Conservation (phyloP, 2,113 vertebrate species). For the Mormyrus iriodes region DNA sequence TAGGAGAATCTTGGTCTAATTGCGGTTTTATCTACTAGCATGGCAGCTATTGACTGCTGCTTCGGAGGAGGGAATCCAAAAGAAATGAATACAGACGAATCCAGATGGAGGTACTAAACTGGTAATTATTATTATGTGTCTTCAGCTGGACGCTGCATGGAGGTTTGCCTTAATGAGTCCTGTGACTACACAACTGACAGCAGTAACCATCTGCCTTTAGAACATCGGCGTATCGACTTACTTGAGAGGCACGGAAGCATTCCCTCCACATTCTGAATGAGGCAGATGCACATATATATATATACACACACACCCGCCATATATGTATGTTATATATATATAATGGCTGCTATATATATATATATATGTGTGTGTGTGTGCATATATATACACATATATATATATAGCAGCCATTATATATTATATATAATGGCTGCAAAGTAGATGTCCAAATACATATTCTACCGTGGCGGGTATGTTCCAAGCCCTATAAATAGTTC, state of each 20-base stretch:
- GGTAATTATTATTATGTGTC: slow-evolving; percentile 8
- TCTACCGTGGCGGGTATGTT: not conserved
- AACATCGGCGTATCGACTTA: not conserved
- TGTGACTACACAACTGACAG: not conserved
- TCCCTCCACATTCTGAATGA: not conserved
- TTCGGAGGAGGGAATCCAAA: not conserved
- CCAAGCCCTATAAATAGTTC: not conserved
- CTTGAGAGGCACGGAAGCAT: not conserved
- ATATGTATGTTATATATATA: too few species aligned
- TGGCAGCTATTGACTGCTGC: not conserved
- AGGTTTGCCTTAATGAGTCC: not conserved
- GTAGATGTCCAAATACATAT: not conserved
- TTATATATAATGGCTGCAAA: not conserved
- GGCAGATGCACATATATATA: not conserved
- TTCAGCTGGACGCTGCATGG: not conserved
- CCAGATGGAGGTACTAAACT: slow-evolving; percentile 5
- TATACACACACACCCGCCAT: too few species aligned
- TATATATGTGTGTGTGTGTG: too few species aligned
- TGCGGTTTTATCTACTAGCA: not conserved
- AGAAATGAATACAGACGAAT: not conserved
- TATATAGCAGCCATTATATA: not conserved
- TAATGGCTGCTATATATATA: not conserved
- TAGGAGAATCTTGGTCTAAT: not conserved
- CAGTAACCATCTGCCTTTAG: not conserved
- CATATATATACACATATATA: too few species aligned